Conservation (phyloP, 1,140 invertebrate genomes). For the Neodiprion virginianus region DNA sequence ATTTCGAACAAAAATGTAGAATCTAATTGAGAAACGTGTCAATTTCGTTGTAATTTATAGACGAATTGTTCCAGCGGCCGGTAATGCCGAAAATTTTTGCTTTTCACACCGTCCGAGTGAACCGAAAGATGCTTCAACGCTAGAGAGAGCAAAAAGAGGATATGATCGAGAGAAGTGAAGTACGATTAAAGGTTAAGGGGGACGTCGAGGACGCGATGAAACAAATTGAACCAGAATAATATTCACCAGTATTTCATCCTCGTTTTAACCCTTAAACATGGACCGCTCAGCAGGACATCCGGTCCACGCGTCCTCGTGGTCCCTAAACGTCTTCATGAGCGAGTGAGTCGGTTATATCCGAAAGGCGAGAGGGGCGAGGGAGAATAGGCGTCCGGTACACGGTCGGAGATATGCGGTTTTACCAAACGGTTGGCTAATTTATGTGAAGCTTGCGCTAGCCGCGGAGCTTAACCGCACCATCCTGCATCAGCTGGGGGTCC, state of each 20-base stretch:
- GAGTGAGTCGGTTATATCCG: not conserved
- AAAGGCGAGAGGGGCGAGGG: too few relatives aligned
- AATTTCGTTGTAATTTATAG: too few relatives aligned
- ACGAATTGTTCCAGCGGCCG: too few relatives aligned
- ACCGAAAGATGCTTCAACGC: too few relatives aligned
- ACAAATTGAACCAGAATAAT: not conserved
- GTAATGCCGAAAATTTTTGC: too few relatives aligned
- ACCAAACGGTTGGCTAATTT: not conserved
- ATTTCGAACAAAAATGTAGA: too few relatives aligned
- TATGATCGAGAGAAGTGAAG: too few relatives aligned
- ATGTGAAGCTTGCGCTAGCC: not conserved
- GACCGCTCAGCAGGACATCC: not conserved
- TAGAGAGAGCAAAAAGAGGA: too few relatives aligned
- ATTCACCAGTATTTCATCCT: not conserved
- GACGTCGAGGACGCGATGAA: not conserved
- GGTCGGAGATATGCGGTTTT: not conserved
- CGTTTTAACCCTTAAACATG: constrained; percentile 6
- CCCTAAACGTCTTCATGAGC: not conserved
- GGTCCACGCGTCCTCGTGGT: not conserved
- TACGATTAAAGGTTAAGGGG: not conserved
- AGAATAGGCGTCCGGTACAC: too few relatives aligned
- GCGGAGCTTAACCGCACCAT: not conserved
- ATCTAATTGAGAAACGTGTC: too few relatives aligned
- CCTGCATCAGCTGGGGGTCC: constrained; percentile 45
- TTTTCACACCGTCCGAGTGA: too few relatives aligned